phyloP scores from a whole-genome alignment of 37 sponge, comb jelly and placozoan species.

The Halichondria panicea region DNA sequence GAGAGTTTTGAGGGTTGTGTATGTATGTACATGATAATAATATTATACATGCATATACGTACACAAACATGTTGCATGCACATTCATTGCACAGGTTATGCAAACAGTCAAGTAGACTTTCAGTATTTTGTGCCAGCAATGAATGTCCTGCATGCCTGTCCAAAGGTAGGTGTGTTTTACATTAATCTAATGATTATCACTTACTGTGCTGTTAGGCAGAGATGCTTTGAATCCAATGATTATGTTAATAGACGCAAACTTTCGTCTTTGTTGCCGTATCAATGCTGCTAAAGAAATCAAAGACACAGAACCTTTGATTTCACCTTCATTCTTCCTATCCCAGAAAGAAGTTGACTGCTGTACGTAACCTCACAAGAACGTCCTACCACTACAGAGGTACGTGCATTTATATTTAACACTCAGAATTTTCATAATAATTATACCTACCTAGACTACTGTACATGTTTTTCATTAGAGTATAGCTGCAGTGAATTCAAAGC shows the following conservation, averaged over 20 bases:
- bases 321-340: background rate
- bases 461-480: background rate
- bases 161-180: background rate
- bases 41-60: too few species aligned
- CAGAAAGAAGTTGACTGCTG: constrained; percentile 6
- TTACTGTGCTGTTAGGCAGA: background rate
- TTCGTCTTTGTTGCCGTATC: constrained; percentile 9
- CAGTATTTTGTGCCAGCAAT: too few species aligned
- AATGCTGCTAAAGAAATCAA: constrained; percentile 4
- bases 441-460: background rate
- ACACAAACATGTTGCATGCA: too few species aligned
- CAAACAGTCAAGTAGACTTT: too few species aligned
- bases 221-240: background rate
- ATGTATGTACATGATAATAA: too few species aligned
- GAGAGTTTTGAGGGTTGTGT: too few species aligned
- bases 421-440: background rate
- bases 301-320: background rate
- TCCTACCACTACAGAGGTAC: too few species aligned
- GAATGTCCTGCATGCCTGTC: too few species aligned
- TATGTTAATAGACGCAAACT: constrained; percentile 1
- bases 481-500: constrained; percentile 12
- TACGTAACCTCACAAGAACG: too few species aligned
- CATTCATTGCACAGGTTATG: too few species aligned
- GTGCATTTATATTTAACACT: background rate
- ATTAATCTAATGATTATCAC: background rate